A percentile compares a stretch with the other conserved stretches of the same genome.
Evolutionary conservation across 2,797 vertebrate species (phyloP).

Genomic region (Sebastes minor): DNA sequence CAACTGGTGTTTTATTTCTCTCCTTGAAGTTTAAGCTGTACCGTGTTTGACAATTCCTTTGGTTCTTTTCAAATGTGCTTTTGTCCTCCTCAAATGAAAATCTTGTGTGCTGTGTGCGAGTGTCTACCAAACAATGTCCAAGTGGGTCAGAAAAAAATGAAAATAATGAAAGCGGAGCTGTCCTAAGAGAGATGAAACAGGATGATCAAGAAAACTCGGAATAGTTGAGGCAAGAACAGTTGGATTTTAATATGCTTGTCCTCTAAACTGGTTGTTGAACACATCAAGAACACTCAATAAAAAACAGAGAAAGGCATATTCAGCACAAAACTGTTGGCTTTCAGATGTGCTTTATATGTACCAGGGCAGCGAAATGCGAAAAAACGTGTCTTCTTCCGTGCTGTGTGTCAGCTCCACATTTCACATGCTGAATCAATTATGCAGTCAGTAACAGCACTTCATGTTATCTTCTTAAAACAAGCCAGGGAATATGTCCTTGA

Average conservation of each 20-base stretch:
- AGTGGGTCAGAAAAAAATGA: constrained; percentile 66
- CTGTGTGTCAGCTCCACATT: constrained; percentile 21
- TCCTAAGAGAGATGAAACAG: constrained; percentile 66
- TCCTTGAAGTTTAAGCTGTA: constrained; percentile 32
- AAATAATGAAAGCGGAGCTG: constrained; percentile 64
- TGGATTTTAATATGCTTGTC: constrained; percentile 54
- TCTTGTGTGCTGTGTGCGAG: constrained; percentile 32
- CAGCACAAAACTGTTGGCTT: constrained; percentile 46
- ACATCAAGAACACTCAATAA: constrained; percentile 68
- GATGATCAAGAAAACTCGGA: constrained; percentile 61
- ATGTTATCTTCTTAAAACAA: constrained; percentile 52
- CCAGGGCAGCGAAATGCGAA: constrained; percentile 22
- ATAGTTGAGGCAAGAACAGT: constrained; percentile 52
- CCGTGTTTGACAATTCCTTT: constrained; percentile 51
- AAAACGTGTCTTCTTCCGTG: constrained; percentile 29
- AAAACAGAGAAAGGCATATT: constrained; percentile 53
- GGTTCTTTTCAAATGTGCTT: constrained; percentile 61
- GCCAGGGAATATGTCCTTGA: constrained; percentile 44
- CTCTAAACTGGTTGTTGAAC: constrained; percentile 65
- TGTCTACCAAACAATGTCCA: constrained; percentile 57
- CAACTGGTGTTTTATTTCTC: constrained; percentile 52
- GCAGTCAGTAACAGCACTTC: constrained; percentile 45
- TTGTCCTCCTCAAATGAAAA: constrained; percentile 57
- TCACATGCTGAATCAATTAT: constrained; percentile 62
- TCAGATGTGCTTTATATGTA: constrained; percentile 25